A percentile compares a stretch with the other conserved stretches of the same genome.
Conservation (phyloP, 2,113 vertebrate species). For the Daubentonia madagascariensis region DNA sequence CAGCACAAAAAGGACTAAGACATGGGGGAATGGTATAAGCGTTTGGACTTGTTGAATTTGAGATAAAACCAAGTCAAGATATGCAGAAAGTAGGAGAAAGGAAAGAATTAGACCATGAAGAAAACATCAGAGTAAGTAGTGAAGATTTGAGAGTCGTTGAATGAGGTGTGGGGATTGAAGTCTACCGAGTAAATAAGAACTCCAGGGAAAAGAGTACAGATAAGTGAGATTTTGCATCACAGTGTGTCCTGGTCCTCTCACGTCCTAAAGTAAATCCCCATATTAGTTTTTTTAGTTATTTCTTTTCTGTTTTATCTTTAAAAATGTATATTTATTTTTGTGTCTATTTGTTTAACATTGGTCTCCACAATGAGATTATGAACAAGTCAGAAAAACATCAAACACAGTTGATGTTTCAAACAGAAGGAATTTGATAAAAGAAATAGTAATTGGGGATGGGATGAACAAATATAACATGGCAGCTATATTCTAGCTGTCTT, state of each 20-base stretch:
- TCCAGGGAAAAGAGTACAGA: neutral
- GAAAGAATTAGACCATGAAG: neutral
- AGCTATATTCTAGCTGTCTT: neutral
- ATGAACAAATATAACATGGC: neutral
- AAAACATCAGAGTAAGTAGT: neutral
- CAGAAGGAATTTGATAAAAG: neutral
- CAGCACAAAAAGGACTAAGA: neutral
- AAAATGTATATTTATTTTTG: neutral
- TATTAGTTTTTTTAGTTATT: neutral
- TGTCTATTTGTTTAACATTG: neutral
- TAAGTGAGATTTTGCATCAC: neutral
- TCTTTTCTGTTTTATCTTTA: neutral
- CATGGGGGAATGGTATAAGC: neutral
- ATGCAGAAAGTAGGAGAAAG: neutral
- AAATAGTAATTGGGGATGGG: neutral
- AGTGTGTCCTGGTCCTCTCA: neutral
- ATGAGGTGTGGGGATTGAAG: neutral
- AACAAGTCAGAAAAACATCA: neutral
- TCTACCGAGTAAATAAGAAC: neutral
- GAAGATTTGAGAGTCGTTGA: neutral
- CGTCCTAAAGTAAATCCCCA: neutral
- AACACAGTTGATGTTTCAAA: neutral
- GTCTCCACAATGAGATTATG: neutral
- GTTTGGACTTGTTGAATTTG: neutral
- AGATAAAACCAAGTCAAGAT: neutral